Evolutionary conservation across 2,113 vertebrate species (phyloP).

Genomic region (Lamprotornis superbus): DNA sequence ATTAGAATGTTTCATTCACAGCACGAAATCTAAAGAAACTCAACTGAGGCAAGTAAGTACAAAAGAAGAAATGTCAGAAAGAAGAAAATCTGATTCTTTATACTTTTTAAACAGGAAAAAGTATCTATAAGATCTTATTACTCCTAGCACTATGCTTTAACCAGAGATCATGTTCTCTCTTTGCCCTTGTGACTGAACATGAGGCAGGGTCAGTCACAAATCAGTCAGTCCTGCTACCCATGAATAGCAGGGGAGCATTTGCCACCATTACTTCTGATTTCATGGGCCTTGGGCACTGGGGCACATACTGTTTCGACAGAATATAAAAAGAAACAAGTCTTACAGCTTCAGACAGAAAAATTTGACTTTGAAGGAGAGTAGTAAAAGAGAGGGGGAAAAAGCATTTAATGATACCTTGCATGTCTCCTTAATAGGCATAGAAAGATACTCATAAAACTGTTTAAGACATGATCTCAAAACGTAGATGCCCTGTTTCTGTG

Average conservation of each 20-base stretch:
- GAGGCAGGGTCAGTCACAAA: not conserved
- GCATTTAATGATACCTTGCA: not conserved
- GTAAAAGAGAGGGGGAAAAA: not conserved
- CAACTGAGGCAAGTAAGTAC: not conserved
- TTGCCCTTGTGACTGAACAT: not conserved
- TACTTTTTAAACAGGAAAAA: not conserved
- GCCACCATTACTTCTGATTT: not conserved
- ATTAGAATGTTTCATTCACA: not conserved
- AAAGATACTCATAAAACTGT: not conserved
- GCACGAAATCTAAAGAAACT: not conserved
- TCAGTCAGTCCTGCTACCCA: accelerated
- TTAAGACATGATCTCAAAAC: not conserved
- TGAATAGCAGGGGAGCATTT: not conserved
- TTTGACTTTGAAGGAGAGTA: not conserved
- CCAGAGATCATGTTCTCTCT: not conserved
- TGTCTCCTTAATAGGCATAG: not conserved
- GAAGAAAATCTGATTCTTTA: not conserved
- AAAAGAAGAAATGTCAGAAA: not conserved
- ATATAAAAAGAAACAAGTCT: not conserved
- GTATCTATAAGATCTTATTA: not conserved
- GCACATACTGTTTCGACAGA: not conserved
- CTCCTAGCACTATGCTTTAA: not conserved
- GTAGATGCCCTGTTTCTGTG: not conserved
- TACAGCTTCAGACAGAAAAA: not conserved
- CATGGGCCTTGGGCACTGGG: not conserved